Percentiles rank a stretch among this genome's conserved stretches.
These are phyloP conservation scores for Bos indicus DNA, from an alignment of 2,113 vertebrate species.

Conservation along the genomic window DNA sequence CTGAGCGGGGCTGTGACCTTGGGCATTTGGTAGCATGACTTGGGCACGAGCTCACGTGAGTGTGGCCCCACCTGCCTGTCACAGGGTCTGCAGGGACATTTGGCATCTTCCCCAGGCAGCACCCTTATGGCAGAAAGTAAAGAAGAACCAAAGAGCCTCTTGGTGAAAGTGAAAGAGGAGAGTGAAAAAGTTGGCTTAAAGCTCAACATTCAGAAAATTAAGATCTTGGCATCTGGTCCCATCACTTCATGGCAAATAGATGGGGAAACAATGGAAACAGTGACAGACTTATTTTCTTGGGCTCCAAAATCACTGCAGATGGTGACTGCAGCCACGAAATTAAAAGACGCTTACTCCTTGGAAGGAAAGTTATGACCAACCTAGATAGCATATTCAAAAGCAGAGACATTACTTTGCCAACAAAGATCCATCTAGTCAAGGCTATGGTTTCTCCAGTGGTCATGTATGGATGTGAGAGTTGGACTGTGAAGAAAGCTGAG, in stretches of 20 bases:
- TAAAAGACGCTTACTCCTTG: not conserved
- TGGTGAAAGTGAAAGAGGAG: not conserved
- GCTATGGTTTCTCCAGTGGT: not conserved
- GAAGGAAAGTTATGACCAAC: not conserved
- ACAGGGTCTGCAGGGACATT: not conserved
- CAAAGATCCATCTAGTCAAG: not conserved
- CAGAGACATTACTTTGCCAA: not conserved
- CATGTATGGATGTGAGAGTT: not conserved
- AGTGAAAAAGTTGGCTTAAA: not conserved
- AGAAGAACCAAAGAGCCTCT: not conserved
- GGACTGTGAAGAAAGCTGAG: not conserved
- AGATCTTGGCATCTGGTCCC: not conserved
- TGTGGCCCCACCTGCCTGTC: rapidly evolving
- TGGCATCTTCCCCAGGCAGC: not conserved
- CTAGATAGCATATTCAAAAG: not conserved
- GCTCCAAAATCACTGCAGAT: not conserved
- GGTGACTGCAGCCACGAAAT: not conserved
- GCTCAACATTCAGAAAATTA: not conserved
- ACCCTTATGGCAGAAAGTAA: not conserved
- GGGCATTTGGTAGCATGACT: rapidly evolving
- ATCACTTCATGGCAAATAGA: not conserved
- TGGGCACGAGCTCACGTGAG: rapidly evolving
- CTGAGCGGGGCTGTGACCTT: rapidly evolving
- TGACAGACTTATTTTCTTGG: not conserved
- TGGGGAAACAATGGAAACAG: not conserved